Conservation (phyloP, 2,888 invertebrate genomes). For the Tetrapedia diversipes region DNA sequence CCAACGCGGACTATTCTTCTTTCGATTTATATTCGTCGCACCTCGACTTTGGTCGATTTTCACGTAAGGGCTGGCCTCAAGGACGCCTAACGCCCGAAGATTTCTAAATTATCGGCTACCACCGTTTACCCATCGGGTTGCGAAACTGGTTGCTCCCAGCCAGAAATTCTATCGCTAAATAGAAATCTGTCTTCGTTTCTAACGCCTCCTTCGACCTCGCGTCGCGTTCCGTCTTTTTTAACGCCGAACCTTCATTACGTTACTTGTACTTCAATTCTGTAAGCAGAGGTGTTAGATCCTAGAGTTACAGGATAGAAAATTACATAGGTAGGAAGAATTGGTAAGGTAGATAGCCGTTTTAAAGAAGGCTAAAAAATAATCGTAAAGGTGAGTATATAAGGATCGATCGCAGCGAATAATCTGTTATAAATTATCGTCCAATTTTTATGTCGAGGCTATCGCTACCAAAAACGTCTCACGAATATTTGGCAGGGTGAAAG, state of each 20-base stretch:
- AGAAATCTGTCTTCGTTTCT: constrained; percentile 23
- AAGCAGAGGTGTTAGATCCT: too few relatives aligned
- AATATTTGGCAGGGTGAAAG: constrained; percentile 69
- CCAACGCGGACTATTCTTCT: background rate
- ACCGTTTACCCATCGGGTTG: constrained; percentile 20
- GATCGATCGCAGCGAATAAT: background rate
- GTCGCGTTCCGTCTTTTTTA: background rate
- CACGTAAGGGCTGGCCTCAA: constrained; percentile 20
- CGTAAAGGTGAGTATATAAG: too few relatives aligned
- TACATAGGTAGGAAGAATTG: too few relatives aligned
- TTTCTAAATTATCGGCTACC: constrained; percentile 49
- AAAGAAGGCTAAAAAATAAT: too few relatives aligned
- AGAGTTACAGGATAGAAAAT: too few relatives aligned
- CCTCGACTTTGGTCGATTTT: background rate
- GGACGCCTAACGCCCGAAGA: constrained; percentile 24
- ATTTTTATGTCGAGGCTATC: constrained; percentile 39
- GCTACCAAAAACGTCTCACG: constrained; percentile 52
- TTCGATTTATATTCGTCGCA: background rate
- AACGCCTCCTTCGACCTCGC: background rate
- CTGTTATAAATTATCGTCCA: constrained; percentile 25
- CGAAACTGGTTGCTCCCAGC: constrained; percentile 24
- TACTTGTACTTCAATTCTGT: too few relatives aligned
- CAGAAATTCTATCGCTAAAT: constrained; percentile 26
- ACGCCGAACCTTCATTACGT: too few relatives aligned
- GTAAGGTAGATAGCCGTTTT: too few relatives aligned